Conservation (phyloP, 2,797 vertebrate genomes). For the Chaunax sp. region DNA sequence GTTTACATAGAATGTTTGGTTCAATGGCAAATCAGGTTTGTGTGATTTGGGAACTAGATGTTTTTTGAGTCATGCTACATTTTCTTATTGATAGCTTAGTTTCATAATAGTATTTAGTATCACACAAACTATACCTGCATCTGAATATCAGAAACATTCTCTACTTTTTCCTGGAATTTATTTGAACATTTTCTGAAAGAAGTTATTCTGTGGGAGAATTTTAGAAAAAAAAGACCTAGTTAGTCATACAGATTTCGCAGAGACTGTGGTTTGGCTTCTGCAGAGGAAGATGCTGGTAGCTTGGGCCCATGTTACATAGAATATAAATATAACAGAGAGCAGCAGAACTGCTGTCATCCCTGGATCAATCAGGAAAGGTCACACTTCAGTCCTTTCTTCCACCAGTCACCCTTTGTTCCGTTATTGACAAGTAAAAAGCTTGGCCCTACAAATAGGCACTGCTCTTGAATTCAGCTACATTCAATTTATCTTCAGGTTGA, state of each 20-base stretch:
- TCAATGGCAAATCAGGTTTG: too few species aligned
- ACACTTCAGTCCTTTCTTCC: conserved; percentile 46
- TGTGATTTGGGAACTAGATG: neutral
- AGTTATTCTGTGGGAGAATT: neutral
- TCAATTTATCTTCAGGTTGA: conserved; percentile 53
- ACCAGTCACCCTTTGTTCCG: conserved; percentile 37
- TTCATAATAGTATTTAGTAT: too few species aligned
- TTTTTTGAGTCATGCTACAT: neutral
- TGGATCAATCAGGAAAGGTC: conserved; percentile 62
- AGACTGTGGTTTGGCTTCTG: conserved; percentile 6
- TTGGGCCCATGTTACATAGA: neutral
- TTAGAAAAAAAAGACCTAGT: neutral
- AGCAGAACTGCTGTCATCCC: conserved; percentile 48
- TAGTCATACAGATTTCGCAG: too few species aligned
- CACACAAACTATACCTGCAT: too few species aligned
- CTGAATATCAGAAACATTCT: neutral
- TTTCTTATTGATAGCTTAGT: too few species aligned
- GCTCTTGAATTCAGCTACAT: conserved; percentile 48
- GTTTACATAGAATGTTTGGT: too few species aligned
- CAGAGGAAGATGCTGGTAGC: neutral
- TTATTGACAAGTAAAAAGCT: conserved; percentile 32
- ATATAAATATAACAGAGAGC: conserved; percentile 26
- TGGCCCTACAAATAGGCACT: conserved; percentile 32
- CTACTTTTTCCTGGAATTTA: neutral
- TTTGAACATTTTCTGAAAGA: neutral